A percentile compares a stretch with the other conserved stretches of the same genome.
These are phyloP conservation scores for Thymelicus lineola DNA, from an alignment of 2,888 invertebrate genomes.

Conservation along the genomic window DNA sequence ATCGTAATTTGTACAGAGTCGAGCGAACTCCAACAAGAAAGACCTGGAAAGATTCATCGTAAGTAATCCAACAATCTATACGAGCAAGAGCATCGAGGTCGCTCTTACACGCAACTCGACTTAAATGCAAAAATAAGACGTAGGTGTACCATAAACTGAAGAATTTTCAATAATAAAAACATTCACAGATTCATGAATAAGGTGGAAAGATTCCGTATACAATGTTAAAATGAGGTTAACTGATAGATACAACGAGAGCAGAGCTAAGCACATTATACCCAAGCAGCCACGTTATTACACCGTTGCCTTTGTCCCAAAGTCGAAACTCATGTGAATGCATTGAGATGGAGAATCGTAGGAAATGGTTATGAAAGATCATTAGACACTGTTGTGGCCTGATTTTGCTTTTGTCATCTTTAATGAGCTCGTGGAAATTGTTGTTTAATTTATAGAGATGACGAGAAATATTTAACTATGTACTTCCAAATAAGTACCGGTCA, in stretches of 20 bases:
- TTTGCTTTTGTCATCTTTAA: constrained; percentile 2
- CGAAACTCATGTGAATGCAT: constrained; percentile 23
- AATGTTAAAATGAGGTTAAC: constrained; percentile 44
- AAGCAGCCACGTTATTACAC: constrained; percentile 48
- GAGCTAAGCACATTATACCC: constrained; percentile 43
- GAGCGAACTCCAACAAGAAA: no score
- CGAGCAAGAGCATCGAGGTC: no score
- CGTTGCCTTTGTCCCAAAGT: constrained; percentile 48
- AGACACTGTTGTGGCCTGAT: constrained; percentile 29
- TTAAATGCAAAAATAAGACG: neutral
- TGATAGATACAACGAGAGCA: constrained; percentile 36
- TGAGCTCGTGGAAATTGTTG: neutral
- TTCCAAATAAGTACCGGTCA: no score
- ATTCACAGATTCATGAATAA: constrained; percentile 4
- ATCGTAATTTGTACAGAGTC: no score
- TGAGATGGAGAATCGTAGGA: constrained; percentile 5
- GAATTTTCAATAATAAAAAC: no score
- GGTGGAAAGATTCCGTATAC: constrained; percentile 12
- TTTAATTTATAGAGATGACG: no score
- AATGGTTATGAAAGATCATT: constrained; percentile 26
- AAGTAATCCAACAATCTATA: no score
- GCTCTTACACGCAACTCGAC: no score
- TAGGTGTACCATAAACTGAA: no score
- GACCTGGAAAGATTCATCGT: no score
- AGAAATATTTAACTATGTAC: no score